Conservation (phyloP, 2,113 vertebrate genomes). For the Drymodes brunneopygia region DNA sequence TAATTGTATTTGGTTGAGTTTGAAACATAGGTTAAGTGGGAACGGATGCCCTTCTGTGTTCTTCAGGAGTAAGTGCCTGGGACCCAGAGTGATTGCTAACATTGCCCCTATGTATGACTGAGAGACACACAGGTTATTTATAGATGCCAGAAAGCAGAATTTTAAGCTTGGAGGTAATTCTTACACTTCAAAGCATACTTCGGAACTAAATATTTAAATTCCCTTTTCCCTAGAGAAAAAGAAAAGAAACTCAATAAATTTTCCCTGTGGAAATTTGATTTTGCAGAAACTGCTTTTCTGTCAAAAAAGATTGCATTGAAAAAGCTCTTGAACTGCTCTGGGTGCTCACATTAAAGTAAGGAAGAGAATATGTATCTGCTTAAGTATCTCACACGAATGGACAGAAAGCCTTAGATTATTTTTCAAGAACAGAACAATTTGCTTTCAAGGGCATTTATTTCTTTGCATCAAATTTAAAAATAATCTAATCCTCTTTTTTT, state of each 20-base stretch:
- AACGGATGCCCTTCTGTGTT: neutral
- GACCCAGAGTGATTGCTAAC: neutral
- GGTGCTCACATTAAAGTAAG: neutral
- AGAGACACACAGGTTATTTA: constrained; percentile 1
- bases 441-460: neutral
- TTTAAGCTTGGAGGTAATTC: constrained; percentile 40
- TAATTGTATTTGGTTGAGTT: neutral
- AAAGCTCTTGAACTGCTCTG: neutral
- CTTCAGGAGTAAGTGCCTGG: neutral
- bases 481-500: neutral
- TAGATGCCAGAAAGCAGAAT: neutral
- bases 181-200: constrained; percentile 36
- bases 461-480: neutral
- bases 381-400: neutral
- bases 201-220: constrained; percentile 45
- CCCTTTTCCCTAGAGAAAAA: neutral
- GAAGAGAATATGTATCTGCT: neutral
- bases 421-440: neutral
- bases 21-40: neutral
- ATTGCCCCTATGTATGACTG: neutral
- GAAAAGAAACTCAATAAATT: constrained; percentile 12
- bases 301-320: constrained; percentile 20
- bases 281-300: constrained; percentile 46
- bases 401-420: neutral
- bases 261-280: constrained; percentile 44